A percentile compares a stretch with the other conserved stretches of the same genome.
phyloP scores from a whole-genome alignment of 1,140 invertebrate species.

The Sarcophaga bullata region DNA sequence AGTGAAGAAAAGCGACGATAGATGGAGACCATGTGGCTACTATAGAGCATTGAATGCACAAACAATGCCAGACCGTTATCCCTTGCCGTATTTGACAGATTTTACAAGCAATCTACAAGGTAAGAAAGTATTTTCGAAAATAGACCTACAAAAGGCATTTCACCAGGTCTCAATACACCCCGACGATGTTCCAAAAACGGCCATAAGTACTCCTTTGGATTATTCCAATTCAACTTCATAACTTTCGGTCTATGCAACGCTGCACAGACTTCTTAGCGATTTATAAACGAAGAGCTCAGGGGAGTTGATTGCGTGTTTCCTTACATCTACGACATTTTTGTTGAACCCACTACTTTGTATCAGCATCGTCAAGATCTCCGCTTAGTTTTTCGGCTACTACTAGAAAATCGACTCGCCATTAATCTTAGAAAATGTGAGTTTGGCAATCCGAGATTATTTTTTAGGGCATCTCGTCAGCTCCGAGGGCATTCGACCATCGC shows the following conservation, averaged over 20 bases:
- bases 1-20: background rate
- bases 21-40: conserved; percentile 65
- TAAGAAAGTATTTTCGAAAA: conserved; percentile 63
- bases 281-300: conserved; percentile 67
- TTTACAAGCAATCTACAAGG: conserved; percentile 50
- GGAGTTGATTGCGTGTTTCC: conserved; percentile 58
- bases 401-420: background rate
- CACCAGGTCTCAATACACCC: conserved; percentile 63
- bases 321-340: conserved; percentile 68
- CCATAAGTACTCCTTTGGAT: conserved; percentile 58
- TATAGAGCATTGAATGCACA: conserved; percentile 65
- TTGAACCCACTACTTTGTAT: conserved; percentile 64
- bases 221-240: conserved; percentile 64
- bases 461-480: background rate
- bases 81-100: conserved; percentile 66
- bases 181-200: conserved; percentile 63
- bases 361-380: background rate
- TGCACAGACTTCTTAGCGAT: conserved; percentile 66
- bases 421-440: background rate
- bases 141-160: conserved; percentile 68
- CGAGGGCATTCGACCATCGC: background rate
- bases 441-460: background rate
- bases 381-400: background rate
- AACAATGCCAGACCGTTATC: conserved; percentile 66
- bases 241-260: conserved; percentile 62